Base-by-base conservation (phyloP, 2,888 invertebrate species). In the Apotomis betuletana region DNA sequence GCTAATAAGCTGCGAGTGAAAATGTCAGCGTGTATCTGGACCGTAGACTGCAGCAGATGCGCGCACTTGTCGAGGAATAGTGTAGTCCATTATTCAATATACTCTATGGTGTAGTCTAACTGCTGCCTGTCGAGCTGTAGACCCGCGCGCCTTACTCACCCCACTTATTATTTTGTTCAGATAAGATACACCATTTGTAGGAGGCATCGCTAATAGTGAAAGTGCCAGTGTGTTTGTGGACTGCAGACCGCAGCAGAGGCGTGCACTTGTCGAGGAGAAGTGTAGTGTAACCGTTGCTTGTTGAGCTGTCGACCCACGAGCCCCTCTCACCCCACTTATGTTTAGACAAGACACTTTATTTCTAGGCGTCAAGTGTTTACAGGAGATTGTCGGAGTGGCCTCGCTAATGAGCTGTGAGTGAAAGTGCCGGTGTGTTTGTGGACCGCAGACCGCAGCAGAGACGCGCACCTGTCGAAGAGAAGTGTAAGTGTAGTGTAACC, bases 161-260 rank as follows among this genome's bases (percentile, higher is more conserved):
- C 41, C 41, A 41, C 6, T 41, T 41, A 41, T 41, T 41, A 41
- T 41, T 41, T 41, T 41, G 41, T 6, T 27, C 27, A 27, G 27
- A 27, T 27, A 27, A 27, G 27, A 27, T 27, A 2, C 27, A 27
- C 15, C 60, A 46, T 60, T 60, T 87, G 90, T 89, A 87, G 83
- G 84, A 89, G 86, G 89, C 89, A 87, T 87, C 83, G 82, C 85
- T 90, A 90, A 91, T 90, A 85, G 87, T 82, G 88, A 87, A 89
- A 69, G 67, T 55, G 61, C 62, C 69, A 67, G 69, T 61, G 69
- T 41, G 69, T 41, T 57, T 57, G 69, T 62, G 62, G 54, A 49
- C 65, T 52, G 51, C 63, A 63, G 65, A 60, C 61, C 68, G 51
- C 67, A 58, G 67, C 54, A 57, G 57, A 57, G 57, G 67, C 27